Evolutionary conservation across 1,140 invertebrate genomes (phyloP).

Genomic region (Zaprionus ghesquierei): DNA sequence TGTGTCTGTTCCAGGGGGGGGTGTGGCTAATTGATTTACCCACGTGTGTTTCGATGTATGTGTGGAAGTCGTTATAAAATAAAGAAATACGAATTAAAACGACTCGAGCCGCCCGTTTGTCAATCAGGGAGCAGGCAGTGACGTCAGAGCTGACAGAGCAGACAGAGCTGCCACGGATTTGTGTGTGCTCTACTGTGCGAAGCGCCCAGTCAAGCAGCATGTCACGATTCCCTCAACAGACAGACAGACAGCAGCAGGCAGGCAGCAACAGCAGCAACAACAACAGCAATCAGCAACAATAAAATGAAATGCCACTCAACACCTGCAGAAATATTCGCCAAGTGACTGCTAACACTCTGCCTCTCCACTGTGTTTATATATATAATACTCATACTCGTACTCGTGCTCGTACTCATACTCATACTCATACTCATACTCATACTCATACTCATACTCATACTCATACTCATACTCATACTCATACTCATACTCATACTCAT

Average conservation of each 20-base stretch:
- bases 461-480: neutral
- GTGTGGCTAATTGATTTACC: constrained; percentile 59
- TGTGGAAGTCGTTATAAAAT: constrained; percentile 24
- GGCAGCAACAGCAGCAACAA: constrained; percentile 4
- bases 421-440: too few species aligned
- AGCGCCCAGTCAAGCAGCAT: constrained; percentile 75
- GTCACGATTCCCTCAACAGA: constrained; percentile 68
- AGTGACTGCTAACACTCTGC: constrained; percentile 55
- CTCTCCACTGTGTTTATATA: constrained; percentile 27
- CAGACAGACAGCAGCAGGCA: constrained; percentile 29
- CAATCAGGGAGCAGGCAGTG: constrained; percentile 35
- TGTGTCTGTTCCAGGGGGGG: constrained; percentile 9
- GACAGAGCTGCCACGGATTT: constrained; percentile 8
- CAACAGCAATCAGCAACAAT: constrained; percentile 41
- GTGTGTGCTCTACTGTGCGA: constrained; percentile 61
- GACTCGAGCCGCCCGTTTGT: neutral
- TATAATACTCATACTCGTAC: too few species aligned
- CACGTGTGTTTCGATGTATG: constrained; percentile 1
- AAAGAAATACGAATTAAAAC: neutral
- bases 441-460: constrained; percentile 17
- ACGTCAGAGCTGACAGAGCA: constrained; percentile 61
- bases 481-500: neutral
- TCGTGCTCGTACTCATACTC: too few species aligned
- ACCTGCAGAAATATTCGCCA: constrained; percentile 76
- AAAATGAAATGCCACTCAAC: constrained; percentile 76